phyloP scores from a whole-genome alignment of 1,140 invertebrate species.

The Wiebesia pumilae region DNA sequence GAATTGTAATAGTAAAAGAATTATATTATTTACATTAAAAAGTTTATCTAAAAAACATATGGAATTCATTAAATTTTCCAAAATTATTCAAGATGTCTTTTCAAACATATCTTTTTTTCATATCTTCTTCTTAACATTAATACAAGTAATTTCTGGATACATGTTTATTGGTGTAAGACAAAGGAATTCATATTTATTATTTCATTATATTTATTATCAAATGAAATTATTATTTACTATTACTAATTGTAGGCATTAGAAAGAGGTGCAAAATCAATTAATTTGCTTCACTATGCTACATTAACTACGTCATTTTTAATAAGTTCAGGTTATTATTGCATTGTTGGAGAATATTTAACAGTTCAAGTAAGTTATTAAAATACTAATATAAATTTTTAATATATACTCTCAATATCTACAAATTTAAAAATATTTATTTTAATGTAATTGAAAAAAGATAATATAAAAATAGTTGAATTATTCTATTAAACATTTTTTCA shows the following conservation, averaged over 20 bases:
- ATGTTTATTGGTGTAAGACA: conserved; percentile 45
- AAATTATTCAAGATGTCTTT: conserved; percentile 44
- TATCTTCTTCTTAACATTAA: conserved; percentile 26
- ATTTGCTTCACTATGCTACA: conserved; percentile 26
- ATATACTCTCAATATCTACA: no score
- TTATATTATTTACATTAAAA: background rate
- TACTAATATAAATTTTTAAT: background rate
- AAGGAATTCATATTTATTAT: background rate
- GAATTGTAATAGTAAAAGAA: background rate
- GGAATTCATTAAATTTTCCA: conserved; percentile 28
- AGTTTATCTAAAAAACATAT: conserved; percentile 5
- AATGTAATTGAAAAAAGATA: background rate
- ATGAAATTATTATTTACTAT: background rate
- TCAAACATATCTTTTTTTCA: conserved; percentile 35
- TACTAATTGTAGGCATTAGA: conserved; percentile 22
- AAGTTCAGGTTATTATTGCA: conserved; percentile 19
- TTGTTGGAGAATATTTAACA: conserved; percentile 41
- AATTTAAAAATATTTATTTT: background rate
- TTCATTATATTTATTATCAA: background rate
- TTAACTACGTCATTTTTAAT: conserved; percentile 26
- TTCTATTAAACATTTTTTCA: background rate
- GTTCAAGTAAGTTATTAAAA: conserved; percentile 16
- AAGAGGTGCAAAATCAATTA: conserved; percentile 6
- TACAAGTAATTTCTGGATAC: conserved; percentile 43
- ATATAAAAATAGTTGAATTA: background rate